Base-by-base conservation (phyloP, 2,888 invertebrate species). In the Deladenus siricidicola region DNA sequence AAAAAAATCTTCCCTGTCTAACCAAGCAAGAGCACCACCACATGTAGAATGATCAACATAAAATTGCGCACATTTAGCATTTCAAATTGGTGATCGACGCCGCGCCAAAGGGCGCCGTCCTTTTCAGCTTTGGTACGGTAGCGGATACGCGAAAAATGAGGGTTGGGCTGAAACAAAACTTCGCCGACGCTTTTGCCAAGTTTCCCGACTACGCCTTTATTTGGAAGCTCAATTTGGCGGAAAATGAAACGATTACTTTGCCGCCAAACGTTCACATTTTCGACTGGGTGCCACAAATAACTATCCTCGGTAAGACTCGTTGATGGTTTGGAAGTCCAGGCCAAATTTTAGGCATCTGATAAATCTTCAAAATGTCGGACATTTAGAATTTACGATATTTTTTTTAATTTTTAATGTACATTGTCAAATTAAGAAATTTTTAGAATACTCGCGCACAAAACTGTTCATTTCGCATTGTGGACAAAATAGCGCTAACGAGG, bases 131-230 rank as follows among this genome's bases (percentile, higher is more conserved):
- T 26, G 64, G 64, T 4, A 56, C 64, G 8, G 43, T 65, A 28
- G 64, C 58, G 48, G 50, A 64, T 10, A 64, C 64, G n/a, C 34
- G 49, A 14, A 53, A 48, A 14, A 50, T 64, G 45, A 34, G 26
- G 39, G 17, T n/a, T 19, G 17, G 19, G n/a, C 24, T 58, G 49
- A 43, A 39, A 34, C 24, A 19, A 6, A 53, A 58, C 4, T 55
- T 64, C 42, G 6, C 64, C 4, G 19, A 45, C 1, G 50, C 58
- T 8, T 64, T 64, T 28, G 30, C 19, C n/a, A 28, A 45, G 4
- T 64, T 64, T 39, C 64, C 64, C 21, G 63, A 64, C 8, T 63
- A 63, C 48, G 58, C 64, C 17, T 64, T 64, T 24, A 62, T 63
- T 51, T 56, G 59, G 63, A 63, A 63, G 43, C 42, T 59, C 21